Evolutionary conservation across 1,140 invertebrate genomes (phyloP).

Genomic region (Calliopsis andreniformis): DNA sequence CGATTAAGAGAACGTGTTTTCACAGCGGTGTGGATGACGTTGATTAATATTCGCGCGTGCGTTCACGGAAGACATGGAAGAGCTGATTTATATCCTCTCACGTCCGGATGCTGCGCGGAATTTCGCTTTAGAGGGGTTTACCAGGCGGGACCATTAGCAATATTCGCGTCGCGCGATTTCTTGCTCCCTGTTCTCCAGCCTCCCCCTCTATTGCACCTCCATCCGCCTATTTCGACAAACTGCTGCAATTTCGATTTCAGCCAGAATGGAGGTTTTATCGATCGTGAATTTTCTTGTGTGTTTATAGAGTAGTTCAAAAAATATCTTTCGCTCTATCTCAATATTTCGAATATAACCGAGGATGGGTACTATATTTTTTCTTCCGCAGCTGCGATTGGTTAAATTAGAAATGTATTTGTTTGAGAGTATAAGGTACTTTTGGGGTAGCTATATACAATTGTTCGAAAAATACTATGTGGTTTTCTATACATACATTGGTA

Average conservation of each 20-base stretch:
- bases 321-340: no score
- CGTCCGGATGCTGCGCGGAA: neutral
- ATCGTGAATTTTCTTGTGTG: neutral
- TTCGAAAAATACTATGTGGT: no score
- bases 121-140: slow-evolving; percentile 8
- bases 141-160: neutral
- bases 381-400: no score
- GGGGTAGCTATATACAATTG: no score
- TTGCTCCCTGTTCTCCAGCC: neutral
- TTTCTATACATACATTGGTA: no score
- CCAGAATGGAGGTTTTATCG: neutral
- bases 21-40: neutral
- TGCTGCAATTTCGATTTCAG: no score
- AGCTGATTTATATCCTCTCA: slow-evolving; percentile 11
- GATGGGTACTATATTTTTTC: no score
- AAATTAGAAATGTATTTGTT: no score
- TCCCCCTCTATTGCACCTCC: neutral
- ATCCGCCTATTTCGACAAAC: no score
- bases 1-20: slow-evolving; percentile 18
- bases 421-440: no score
- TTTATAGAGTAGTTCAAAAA: no score
- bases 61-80: slow-evolving; percentile 21
- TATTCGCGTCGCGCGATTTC: slow-evolving; percentile 15
- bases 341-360: no score
- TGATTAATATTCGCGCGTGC: slow-evolving; percentile 22